Evolutionary conservation across 1,140 invertebrate genomes (phyloP), one percentile per base, ranked within the genome.

Genomic region (Mycetomoellerius zeteki): DNA sequence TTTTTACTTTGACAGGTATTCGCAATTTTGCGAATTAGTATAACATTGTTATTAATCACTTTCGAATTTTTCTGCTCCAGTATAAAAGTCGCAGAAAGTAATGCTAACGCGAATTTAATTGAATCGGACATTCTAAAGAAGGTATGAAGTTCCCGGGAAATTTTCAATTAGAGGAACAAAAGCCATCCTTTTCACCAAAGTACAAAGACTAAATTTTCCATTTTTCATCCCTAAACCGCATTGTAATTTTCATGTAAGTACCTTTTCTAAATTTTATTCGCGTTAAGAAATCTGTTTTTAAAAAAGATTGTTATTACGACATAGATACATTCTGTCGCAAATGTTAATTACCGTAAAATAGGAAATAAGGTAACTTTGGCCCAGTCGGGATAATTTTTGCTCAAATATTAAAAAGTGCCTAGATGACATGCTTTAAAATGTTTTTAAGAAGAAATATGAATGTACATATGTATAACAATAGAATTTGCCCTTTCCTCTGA

Each of bases 81-180:
- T 84, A 60, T 62, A 84, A 84, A 84, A 84, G 54, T 75, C 43
- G 8, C 27, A n/a, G 54, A 72, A 82, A 72, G 19, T 47, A 72
- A 82, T 82, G 21, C 52, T 58, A 84, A 84, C 37, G 69, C 24
- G n/a, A 84, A 43, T 84, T 84, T 84, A 60, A 84, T 84, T 75
- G 69, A 84, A 84, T 82, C 33, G 50, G 54, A 47, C 52, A 10
- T 60, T 71, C n/a, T 73, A 43, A 84, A 84, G 43, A 50, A 73
- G 21, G 27, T 43, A 14, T 30, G 47, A 84, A 84, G 69, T 73
- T 73, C 37, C 14, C 19, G 37, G 43, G 1, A 84, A 60, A 75
- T 62, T 84, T 75, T 58, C 80, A 84, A 84, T 84, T 84, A 84
- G 69, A 73, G 54, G 54, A 84, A 84, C 80, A 82, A 73, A 82